A percentile compares a stretch with the other conserved stretches of the same genome.
Evolutionary conservation across 2,797 vertebrate species (phyloP).

Genomic region (Eupleurogrammus muticus): DNA sequence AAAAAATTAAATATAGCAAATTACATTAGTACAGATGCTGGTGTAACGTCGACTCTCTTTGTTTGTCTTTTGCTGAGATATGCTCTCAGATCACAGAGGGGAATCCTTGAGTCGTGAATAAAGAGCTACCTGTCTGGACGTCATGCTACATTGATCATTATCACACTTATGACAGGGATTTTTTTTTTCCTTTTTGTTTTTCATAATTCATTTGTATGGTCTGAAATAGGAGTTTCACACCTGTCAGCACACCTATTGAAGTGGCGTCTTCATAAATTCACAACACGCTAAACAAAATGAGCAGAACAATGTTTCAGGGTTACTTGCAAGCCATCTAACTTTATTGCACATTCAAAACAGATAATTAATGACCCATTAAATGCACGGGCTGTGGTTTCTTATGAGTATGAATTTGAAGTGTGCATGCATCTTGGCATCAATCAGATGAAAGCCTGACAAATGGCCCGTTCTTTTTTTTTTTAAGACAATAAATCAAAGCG

Average conservation of each 20-base stretch:
- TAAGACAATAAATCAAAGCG: constrained; percentile 72
- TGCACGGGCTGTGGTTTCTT: constrained; percentile 39
- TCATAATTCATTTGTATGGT: constrained; percentile 29
- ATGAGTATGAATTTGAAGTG: constrained; percentile 54
- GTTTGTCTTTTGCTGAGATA: constrained; percentile 16
- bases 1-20: background rate
- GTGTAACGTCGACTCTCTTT: background rate
- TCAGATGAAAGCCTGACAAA: constrained; percentile 69
- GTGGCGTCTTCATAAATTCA: constrained; percentile 39
- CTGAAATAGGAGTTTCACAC: constrained; percentile 45
- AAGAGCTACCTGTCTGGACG: constrained; percentile 58
- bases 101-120: constrained; percentile 32
- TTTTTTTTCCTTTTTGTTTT: constrained; percentile 22
- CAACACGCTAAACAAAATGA: constrained; percentile 30
- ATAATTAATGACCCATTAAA: constrained; percentile 65
- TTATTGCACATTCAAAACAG: constrained; percentile 50
- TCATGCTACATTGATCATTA: constrained; percentile 43
- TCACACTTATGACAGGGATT: constrained; percentile 24
- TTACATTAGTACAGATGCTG: background rate
- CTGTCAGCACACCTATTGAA: constrained; percentile 45
- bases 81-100: constrained; percentile 37
- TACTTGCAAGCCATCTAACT: constrained; percentile 32
- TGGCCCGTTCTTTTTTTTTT: constrained; percentile 58
- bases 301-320: constrained; percentile 39
- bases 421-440: constrained; percentile 57